Conservation (phyloP, 53 echinoderm and acorn worm species). For the Stichopus horrens region DNA sequence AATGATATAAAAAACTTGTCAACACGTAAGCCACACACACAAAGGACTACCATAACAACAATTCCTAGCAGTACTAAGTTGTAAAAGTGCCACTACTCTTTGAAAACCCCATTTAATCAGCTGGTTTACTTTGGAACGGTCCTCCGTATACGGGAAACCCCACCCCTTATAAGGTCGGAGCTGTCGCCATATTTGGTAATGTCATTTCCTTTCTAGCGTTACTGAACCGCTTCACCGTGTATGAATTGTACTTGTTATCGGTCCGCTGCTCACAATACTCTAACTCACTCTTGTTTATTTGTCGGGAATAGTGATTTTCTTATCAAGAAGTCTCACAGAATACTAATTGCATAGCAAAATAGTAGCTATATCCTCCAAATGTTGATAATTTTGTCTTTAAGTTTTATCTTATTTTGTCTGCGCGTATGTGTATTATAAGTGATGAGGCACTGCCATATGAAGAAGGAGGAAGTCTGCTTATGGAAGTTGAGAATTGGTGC, state of each 20-base stretch:
- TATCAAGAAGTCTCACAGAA: too few relatives aligned
- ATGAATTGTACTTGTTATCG: constrained; percentile 33
- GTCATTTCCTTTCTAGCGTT: constrained; percentile 85
- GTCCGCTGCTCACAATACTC: constrained; percentile 32
- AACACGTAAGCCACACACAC: too few relatives aligned
- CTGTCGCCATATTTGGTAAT: constrained; percentile 89
- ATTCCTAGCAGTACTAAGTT: too few relatives aligned
- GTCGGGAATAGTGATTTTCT: neutral
- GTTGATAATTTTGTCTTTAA: neutral
- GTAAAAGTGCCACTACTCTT: neutral
- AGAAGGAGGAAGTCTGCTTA: constrained; percentile 78
- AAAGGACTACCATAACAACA: too few relatives aligned
- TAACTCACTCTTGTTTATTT: neutral
- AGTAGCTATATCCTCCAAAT: neutral
- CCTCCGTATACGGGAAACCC: constrained; percentile 57
- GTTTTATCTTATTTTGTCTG: neutral
- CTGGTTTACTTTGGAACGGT: constrained; percentile 27
- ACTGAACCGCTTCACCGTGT: constrained; percentile 55
- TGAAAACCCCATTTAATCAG: neutral
- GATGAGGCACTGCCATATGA: constrained; percentile 62
- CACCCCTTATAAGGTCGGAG: constrained; percentile 62
- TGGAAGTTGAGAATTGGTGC: constrained; percentile 70
- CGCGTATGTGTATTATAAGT: constrained; percentile 46
- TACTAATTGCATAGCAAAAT: too few relatives aligned
- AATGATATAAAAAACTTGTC: too few relatives aligned